These are phyloP conservation scores for Shinisaurus crocodilurus DNA, from an alignment of 2,113 vertebrate genomes.

Conservation along the genomic window DNA sequence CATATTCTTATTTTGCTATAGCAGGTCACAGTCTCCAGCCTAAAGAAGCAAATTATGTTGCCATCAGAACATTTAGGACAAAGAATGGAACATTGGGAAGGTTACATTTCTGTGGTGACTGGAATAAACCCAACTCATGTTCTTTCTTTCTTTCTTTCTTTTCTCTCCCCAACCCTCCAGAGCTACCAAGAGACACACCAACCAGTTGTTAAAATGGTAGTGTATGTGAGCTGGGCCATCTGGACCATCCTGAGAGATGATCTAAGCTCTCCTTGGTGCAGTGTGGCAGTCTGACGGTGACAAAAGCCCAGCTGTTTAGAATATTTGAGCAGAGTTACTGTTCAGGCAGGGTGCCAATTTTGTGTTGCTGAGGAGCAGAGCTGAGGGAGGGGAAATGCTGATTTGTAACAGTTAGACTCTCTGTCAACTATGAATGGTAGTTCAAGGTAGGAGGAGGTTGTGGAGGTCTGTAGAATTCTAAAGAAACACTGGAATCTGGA, in stretches of 20 bases:
- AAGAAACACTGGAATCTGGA: neutral
- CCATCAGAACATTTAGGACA: neutral
- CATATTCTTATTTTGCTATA: neutral
- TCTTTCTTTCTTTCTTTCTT: no score
- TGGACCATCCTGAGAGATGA: constrained; percentile 17
- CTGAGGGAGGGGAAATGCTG: neutral
- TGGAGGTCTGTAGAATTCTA: neutral
- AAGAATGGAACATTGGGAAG: neutral
- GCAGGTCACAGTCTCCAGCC: neutral
- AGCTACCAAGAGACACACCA: neutral
- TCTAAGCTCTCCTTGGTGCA: neutral
- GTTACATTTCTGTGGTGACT: neutral
- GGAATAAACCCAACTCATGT: neutral
- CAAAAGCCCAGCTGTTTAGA: constrained; percentile 31
- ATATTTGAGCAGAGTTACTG: constrained; percentile 4
- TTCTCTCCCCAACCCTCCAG: neutral
- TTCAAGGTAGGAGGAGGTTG: neutral
- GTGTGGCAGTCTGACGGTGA: neutral
- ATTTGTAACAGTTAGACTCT: neutral
- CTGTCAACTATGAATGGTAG: neutral
- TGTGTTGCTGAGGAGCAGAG: neutral
- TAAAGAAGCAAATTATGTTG: neutral
- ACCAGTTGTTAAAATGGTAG: neutral
- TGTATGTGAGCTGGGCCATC: neutral
- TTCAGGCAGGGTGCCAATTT: neutral